phyloP scores from a whole-genome alignment of 2,888 invertebrate species.

The Sthenelais limicola region DNA sequence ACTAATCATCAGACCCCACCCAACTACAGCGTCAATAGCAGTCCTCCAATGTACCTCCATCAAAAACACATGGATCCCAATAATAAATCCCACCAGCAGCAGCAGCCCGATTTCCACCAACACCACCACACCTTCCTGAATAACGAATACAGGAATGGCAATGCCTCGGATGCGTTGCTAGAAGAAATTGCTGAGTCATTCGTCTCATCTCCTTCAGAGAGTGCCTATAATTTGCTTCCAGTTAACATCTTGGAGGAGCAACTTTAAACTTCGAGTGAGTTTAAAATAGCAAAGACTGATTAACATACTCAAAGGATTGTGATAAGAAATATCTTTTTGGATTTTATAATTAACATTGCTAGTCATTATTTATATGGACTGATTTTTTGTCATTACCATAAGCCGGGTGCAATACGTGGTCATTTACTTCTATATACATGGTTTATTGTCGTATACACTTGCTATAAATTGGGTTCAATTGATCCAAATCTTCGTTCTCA shows the following conservation, averaged over 20 bases:
- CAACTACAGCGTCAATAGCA: not conserved
- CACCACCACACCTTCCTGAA: not conserved
- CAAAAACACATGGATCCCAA: not conserved
- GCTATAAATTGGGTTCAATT: too few relatives aligned
- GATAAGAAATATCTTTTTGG: too few relatives aligned
- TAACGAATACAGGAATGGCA: not conserved
- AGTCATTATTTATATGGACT: too few relatives aligned
- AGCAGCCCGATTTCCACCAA: not conserved
- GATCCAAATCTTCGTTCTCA: too few relatives aligned
- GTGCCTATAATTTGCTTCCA: conserved; percentile 9
- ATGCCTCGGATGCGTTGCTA: not conserved
- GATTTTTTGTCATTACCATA: too few relatives aligned
- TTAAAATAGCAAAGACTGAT: too few relatives aligned
- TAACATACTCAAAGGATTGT: too few relatives aligned
- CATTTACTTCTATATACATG: too few relatives aligned
- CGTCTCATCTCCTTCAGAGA: not conserved
- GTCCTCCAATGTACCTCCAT: not conserved
- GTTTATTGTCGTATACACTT: too few relatives aligned
- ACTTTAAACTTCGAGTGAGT: conserved; percentile 9
- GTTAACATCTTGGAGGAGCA: conserved; percentile 17
- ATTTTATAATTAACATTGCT: too few relatives aligned
- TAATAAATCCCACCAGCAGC: not conserved
- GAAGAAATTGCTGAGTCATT: conserved; percentile 31
- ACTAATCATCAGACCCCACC: not conserved
- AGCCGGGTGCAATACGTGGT: too few relatives aligned